Percentiles rank a stretch among this genome's conserved stretches.
Conservation (phyloP, 2,888 invertebrate genomes). For the Oxyteleia sp. region DNA sequence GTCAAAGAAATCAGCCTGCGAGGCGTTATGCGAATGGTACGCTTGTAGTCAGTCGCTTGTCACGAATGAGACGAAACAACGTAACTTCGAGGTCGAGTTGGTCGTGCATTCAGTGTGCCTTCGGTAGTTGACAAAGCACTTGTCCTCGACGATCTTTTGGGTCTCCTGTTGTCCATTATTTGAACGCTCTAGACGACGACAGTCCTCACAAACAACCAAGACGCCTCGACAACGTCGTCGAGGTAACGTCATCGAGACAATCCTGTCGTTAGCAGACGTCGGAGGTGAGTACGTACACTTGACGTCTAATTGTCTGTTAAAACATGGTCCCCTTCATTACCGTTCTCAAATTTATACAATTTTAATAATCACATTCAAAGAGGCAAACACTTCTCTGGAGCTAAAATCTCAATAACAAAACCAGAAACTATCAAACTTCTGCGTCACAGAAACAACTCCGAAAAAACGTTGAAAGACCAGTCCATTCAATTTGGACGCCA, state of each 20-base stretch:
- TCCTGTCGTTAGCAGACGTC: conserved; percentile 36
- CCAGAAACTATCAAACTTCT: neutral
- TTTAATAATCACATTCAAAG: no score
- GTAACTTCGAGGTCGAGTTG: conserved; percentile 41
- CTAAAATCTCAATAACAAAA: no score
- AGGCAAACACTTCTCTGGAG: no score
- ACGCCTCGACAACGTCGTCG: conserved; percentile 32
- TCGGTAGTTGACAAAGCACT: conserved; percentile 54
- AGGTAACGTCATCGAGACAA: conserved; percentile 20
- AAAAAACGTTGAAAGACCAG: neutral
- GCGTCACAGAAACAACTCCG: neutral
- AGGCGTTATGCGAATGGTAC: conserved; percentile 38
- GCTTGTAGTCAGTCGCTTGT: conserved; percentile 26
- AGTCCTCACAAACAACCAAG: conserved; percentile 9
- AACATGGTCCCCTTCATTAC: conserved; percentile 4
- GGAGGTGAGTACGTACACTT: conserved; percentile 27
- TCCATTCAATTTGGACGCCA: neutral
- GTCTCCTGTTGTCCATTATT: conserved; percentile 24
- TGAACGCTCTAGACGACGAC: conserved; percentile 12
- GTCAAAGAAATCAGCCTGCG: conserved; percentile 6
- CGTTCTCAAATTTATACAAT: no score
- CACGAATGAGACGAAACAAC: conserved; percentile 58
- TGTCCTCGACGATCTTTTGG: conserved; percentile 41
- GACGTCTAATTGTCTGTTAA: neutral
- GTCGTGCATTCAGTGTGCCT: conserved; percentile 55